A percentile compares a stretch with the other conserved stretches of the same genome.
phyloP scores from a whole-genome alignment of 64 coral and sea anemone genomes.

The Pocillopora damicornis region DNA sequence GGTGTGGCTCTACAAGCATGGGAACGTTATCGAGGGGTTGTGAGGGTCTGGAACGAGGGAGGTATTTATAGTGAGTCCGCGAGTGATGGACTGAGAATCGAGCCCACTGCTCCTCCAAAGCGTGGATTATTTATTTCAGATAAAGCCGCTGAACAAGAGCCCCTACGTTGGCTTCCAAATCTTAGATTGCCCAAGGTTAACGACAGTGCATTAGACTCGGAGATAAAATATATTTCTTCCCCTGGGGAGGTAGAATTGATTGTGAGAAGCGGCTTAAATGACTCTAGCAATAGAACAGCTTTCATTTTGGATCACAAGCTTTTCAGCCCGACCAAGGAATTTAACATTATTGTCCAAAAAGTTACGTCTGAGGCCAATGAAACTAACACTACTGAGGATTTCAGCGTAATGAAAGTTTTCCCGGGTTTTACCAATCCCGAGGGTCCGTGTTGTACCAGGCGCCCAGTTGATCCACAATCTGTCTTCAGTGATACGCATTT shows the following conservation, averaged over 20 bases:
- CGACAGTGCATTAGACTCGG: constrained; percentile 47
- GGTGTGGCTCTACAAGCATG: constrained; percentile 29
- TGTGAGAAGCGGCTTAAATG: constrained; percentile 23
- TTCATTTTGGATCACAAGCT: constrained; percentile 19
- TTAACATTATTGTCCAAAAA: constrained; percentile 46
- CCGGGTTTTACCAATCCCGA: constrained; percentile 54
- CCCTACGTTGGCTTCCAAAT: constrained; percentile 63
- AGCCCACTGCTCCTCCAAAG: constrained; percentile 54
- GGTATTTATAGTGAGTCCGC: constrained; percentile 58
- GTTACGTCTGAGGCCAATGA: constrained; percentile 52
- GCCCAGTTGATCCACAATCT: background rate
- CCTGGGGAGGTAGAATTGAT: constrained; percentile 17
- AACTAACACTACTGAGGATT: constrained; percentile 58
- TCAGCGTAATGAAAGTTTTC: constrained; percentile 51
- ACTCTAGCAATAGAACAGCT: constrained; percentile 13
- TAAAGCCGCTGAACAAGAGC: constrained; percentile 60
- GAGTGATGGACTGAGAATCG: constrained; percentile 51
- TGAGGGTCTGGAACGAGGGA: constrained; percentile 57
- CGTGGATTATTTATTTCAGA: constrained; percentile 46
- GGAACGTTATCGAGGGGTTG: constrained; percentile 67
- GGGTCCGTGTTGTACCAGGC: constrained; percentile 49
- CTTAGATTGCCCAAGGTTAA: constrained; percentile 42
- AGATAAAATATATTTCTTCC: constrained; percentile 74
- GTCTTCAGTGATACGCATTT: constrained; percentile 39
- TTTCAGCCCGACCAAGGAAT: constrained; percentile 44